Conservation (phyloP, 2,797 vertebrate species). For the Acomys russatus region DNA sequence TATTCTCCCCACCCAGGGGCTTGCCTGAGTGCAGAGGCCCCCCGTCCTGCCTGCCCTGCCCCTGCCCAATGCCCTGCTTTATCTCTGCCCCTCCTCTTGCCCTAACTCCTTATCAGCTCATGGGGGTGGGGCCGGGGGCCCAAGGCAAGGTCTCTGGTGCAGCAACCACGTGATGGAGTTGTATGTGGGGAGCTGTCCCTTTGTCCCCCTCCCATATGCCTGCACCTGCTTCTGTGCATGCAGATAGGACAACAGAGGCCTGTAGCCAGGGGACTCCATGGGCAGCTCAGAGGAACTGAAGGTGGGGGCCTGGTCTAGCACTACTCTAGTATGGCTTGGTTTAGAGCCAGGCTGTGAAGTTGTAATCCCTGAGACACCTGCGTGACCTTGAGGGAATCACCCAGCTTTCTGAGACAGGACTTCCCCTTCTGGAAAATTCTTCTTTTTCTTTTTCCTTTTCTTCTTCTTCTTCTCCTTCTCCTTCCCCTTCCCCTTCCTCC, state of each 20-base stretch:
- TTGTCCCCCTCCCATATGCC: slow-evolving; percentile 50
- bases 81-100: slow-evolving; percentile 71
- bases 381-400: background rate
- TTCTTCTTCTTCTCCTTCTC: no score
- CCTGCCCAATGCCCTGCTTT: slow-evolving; percentile 66
- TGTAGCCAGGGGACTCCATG: slow-evolving; percentile 1
- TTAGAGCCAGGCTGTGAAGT: background rate
- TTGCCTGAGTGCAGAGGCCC: background rate
- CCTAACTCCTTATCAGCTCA: slow-evolving; percentile 76
- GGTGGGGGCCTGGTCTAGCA: background rate
- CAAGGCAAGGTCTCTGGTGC: slow-evolving; percentile 54
- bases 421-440: background rate
- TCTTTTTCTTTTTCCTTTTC: background rate
- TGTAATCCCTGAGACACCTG: background rate
- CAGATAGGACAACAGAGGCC: background rate
- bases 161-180: background rate
- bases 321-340: background rate
- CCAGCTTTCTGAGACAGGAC: background rate
- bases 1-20: background rate
- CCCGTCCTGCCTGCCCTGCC: slow-evolving; percentile 1
- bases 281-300: background rate
- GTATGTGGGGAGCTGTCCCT: slow-evolving; percentile 43
- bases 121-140: slow-evolving; percentile 64
- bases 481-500: no score
- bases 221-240: slow-evolving; percentile 51